phyloP scores from a whole-genome alignment of 2,888 invertebrate genomes.

The Drosophila phalerata region DNA sequence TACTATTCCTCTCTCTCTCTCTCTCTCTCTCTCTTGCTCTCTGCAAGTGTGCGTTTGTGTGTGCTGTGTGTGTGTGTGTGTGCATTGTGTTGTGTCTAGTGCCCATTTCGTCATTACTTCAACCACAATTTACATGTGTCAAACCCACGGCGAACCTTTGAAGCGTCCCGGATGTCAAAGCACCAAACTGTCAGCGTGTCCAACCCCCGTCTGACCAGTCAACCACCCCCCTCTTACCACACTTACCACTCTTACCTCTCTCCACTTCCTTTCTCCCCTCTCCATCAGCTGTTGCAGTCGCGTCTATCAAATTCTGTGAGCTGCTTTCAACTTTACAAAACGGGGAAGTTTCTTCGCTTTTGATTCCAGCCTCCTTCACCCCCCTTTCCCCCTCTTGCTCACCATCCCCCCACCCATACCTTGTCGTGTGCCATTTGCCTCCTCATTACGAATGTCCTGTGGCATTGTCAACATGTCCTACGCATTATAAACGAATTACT shows the following conservation, averaged over 20 bases:
- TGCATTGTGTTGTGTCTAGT: conserved; percentile 60
- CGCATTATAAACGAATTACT: conserved; percentile 85
- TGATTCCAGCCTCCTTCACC: conserved; percentile 50
- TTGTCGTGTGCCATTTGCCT: conserved; percentile 45
- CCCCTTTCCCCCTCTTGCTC: neutral
- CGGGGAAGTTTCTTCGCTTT: conserved; percentile 78
- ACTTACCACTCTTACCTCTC: neutral
- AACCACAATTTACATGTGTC: conserved; percentile 85
- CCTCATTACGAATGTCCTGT: conserved; percentile 81
- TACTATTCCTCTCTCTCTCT: neutral
- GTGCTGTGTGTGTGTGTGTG: conserved; percentile 4
- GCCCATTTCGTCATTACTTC: conserved; percentile 84
- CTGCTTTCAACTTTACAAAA: conserved; percentile 74
- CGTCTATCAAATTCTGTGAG: conserved; percentile 75
- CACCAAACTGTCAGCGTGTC: conserved; percentile 69
- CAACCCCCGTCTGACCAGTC: conserved; percentile 76
- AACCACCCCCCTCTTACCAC: neutral
- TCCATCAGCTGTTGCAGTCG: conserved; percentile 9
- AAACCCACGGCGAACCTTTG: conserved; percentile 70
- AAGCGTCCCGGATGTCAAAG: conserved; percentile 58
- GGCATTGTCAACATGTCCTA: conserved; percentile 84
- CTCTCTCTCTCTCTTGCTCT: neutral
- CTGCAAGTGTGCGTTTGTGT: no score
- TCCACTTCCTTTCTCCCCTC: neutral
- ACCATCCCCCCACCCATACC: neutral